Percentiles rank a stretch among this genome's conserved stretches.
phyloP scores from a whole-genome alignment of 2,888 invertebrate species.

The Patella pellucida region DNA sequence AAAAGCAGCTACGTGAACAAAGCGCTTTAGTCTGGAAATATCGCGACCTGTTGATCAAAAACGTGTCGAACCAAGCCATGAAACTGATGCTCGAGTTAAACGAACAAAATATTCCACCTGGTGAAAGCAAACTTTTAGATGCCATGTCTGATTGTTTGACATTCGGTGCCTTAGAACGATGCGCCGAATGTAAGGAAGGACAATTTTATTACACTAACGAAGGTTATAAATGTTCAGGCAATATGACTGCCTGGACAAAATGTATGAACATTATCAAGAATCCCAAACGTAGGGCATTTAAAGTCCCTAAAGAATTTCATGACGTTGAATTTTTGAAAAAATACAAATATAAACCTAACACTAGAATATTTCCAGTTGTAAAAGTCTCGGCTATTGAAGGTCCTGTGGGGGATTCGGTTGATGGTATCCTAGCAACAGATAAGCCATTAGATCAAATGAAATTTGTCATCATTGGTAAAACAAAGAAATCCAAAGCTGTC shows the following conservation, averaged over 20 bases:
- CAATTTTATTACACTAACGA: slow-evolving; percentile 76
- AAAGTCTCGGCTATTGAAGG: slow-evolving; percentile 49
- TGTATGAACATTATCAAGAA: slow-evolving; percentile 81
- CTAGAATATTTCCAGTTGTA: slow-evolving; percentile 64
- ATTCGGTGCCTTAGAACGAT: slow-evolving; percentile 87
- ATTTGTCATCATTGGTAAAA: slow-evolving; percentile 77
- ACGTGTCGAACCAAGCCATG: slow-evolving; percentile 78
- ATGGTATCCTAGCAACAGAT: slow-evolving; percentile 34
- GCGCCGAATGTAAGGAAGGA: slow-evolving; percentile 83
- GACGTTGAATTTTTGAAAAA: slow-evolving; percentile 71
- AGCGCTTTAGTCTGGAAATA: slow-evolving; percentile 79
- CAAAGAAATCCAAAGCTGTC: slow-evolving; percentile 73
- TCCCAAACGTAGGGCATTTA: slow-evolving; percentile 81
- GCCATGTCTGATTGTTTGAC: slow-evolving; percentile 86
- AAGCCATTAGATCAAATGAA: slow-evolving; percentile 80
- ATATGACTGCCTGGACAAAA: slow-evolving; percentile 90
- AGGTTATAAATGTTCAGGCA: slow-evolving; percentile 89
- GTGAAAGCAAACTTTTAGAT: slow-evolving; percentile 82
- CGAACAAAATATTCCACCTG: slow-evolving; percentile 79
- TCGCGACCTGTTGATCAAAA: slow-evolving; percentile 77
- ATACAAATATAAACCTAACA: slow-evolving; percentile 69
- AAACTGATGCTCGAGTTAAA: slow-evolving; percentile 80
- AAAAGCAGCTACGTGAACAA: slow-evolving; percentile 76
- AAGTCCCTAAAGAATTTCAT: slow-evolving; percentile 78
- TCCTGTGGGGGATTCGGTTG: slow-evolving; percentile 58